Evolutionary conservation across 2,888 invertebrate species (phyloP).

Genomic region (Strigamia crassipes): DNA sequence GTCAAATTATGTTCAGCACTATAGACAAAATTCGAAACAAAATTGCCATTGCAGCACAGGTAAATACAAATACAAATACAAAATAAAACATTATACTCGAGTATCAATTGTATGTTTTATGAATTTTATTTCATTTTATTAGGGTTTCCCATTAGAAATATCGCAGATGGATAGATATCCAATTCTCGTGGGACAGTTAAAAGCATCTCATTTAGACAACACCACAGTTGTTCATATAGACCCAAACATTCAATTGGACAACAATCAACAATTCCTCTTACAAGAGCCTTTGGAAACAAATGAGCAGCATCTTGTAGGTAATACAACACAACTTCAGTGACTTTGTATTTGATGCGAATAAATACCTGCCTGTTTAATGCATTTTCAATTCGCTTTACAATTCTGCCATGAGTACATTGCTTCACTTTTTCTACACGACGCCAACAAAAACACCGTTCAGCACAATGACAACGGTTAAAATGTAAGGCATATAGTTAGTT

Average conservation of each 20-base stretch:
- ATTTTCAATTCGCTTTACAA: neutral
- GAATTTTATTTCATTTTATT: neutral
- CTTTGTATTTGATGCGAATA: conserved; percentile 1
- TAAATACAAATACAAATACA: neutral
- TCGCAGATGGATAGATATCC: conserved; percentile 50
- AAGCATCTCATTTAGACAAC: conserved; percentile 52
- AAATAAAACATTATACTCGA: neutral
- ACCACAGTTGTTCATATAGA: conserved; percentile 36
- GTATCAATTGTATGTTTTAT: neutral
- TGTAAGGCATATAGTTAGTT: conserved; percentile 17
- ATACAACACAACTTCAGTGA: neutral
- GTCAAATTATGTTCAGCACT: conserved; percentile 45
- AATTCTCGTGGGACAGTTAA: conserved; percentile 52
- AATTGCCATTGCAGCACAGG: conserved; percentile 45
- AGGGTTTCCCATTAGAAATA: conserved; percentile 45
- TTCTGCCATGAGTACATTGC: neutral
- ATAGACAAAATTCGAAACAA: conserved; percentile 43
- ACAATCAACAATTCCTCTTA: conserved; percentile 39
- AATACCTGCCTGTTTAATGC: conserved; percentile 26
- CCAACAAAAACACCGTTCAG: neutral
- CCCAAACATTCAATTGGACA: neutral
- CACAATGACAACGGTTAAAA: neutral
- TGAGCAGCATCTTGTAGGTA: conserved; percentile 2
- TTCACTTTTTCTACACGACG: neutral
- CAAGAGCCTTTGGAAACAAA: conserved; percentile 38